Evolutionary conservation across 2,888 invertebrate genomes (phyloP).

Genomic region (Fragum whitleyi): DNA sequence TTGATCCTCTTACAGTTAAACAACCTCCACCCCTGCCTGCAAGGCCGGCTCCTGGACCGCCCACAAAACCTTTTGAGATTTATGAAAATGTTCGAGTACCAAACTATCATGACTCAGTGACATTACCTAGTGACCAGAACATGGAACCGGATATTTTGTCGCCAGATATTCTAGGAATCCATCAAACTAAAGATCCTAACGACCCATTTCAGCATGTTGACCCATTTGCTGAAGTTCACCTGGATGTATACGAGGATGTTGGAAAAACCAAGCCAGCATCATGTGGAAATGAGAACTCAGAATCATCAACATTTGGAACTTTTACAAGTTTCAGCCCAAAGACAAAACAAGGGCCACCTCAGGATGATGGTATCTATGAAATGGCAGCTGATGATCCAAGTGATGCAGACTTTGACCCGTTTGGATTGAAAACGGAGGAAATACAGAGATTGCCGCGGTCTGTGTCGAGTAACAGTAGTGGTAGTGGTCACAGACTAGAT

Average conservation of each 20-base stretch:
- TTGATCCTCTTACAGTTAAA: slow-evolving; percentile 50
- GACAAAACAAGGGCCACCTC: not conserved
- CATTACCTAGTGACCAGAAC: slow-evolving; percentile 47
- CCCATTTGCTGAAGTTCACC: slow-evolving; percentile 57
- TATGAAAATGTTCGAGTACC: slow-evolving; percentile 49
- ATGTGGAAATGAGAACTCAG: slow-evolving; percentile 24
- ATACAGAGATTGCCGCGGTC: slow-evolving; percentile 32
- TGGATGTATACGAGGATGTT: slow-evolving; percentile 35
- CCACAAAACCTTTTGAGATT: slow-evolving; percentile 24
- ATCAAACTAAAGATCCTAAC: not conserved
- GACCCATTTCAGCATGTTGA: slow-evolving; percentile 58
- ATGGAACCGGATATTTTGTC: slow-evolving; percentile 49
- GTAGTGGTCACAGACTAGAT: slow-evolving; percentile 40
- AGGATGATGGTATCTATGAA: slow-evolving; percentile 34
- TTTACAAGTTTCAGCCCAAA: slow-evolving; percentile 7
- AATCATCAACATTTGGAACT: slow-evolving; percentile 18
- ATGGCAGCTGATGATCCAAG: not conserved
- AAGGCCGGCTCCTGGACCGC: slow-evolving; percentile 38
- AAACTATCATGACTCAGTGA: slow-evolving; percentile 33
- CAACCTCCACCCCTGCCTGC: slow-evolving; percentile 54
- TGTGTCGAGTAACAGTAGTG: slow-evolving; percentile 42
- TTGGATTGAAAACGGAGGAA: slow-evolving; percentile 39
- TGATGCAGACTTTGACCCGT: slow-evolving; percentile 49
- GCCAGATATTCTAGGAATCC: slow-evolving; percentile 8
- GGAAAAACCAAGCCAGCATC: slow-evolving; percentile 23